A percentile compares a stretch with the other conserved stretches of the same genome.
phyloP scores from a whole-genome alignment of 2,797 vertebrate species.

The Paguma larvata region DNA sequence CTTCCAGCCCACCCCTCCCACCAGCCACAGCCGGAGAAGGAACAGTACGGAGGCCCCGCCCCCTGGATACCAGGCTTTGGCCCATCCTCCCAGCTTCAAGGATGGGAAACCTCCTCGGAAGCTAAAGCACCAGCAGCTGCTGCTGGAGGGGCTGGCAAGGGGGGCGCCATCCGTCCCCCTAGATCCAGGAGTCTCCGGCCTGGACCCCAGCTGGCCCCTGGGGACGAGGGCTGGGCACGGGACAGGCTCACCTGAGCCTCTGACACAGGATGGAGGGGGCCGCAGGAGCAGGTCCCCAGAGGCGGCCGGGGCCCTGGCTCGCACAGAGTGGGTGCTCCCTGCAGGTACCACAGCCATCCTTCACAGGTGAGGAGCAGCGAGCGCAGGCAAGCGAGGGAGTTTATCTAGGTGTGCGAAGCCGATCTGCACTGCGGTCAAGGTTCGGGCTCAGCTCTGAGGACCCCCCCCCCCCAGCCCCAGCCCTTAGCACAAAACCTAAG shows the following conservation, averaged over 20 bases:
- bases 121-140: background rate
- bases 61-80: background rate
- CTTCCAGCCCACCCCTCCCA: background rate
- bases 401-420: background rate
- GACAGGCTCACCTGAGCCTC: background rate
- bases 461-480: background rate
- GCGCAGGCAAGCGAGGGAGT: background rate
- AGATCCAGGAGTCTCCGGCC: background rate
- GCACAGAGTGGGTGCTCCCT: rapidly evolving
- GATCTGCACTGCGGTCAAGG: background rate
- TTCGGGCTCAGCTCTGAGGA: background rate
- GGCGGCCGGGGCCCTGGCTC: background rate
- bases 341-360: background rate
- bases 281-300: background rate
- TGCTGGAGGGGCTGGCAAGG: background rate
- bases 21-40: background rate
- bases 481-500: background rate
- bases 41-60: slow-evolving; percentile 61
- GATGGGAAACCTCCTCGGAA: slow-evolving; percentile 41
- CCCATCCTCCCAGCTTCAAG: slow-evolving; percentile 37
- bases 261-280: background rate
- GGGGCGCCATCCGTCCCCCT: background rate
- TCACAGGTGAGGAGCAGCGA: background rate
- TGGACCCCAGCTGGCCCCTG: background rate
- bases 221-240: too few species aligned